Evolutionary conservation across 2,113 vertebrate species (phyloP).

Genomic region (Eulemur macaco): DNA sequence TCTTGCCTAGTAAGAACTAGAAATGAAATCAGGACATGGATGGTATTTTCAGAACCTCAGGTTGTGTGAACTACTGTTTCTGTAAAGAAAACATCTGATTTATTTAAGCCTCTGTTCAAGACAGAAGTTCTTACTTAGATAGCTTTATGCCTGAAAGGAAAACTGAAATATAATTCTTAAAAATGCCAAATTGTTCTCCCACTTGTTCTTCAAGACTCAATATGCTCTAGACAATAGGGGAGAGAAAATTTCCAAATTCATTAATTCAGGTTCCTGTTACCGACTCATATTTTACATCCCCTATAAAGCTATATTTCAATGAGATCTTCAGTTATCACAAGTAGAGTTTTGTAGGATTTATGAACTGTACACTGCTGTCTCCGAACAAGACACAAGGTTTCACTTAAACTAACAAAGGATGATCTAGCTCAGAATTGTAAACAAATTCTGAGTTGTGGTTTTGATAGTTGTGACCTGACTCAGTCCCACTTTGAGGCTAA

Average conservation of each 20-base stretch:
- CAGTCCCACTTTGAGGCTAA: neutral
- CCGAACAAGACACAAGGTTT: neutral
- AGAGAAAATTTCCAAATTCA: fast-evolving
- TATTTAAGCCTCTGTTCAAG: neutral
- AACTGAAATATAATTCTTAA: neutral
- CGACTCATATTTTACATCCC: no score
- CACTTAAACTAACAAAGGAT: neutral
- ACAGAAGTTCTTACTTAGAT: no score
- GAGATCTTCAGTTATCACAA: neutral
- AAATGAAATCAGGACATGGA: neutral
- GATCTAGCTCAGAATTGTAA: no score
- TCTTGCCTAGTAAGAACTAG: neutral
- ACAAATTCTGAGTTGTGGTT: neutral
- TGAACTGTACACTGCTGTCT: fast-evolving
- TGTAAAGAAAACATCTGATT: neutral
- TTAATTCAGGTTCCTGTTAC: fast-evolving
- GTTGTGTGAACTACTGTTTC: neutral
- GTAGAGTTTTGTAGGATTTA: neutral
- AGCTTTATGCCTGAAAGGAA: neutral
- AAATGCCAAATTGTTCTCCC: neutral
- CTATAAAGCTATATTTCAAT: neutral
- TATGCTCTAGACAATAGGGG: neutral
- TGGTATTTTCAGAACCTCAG: neutral
- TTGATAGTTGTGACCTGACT: neutral
- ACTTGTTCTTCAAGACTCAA: neutral